A percentile compares a stretch with the other conserved stretches of the same genome.
Conservation (phyloP, 2,888 invertebrate genomes). For the Amphipyra berbera region DNA sequence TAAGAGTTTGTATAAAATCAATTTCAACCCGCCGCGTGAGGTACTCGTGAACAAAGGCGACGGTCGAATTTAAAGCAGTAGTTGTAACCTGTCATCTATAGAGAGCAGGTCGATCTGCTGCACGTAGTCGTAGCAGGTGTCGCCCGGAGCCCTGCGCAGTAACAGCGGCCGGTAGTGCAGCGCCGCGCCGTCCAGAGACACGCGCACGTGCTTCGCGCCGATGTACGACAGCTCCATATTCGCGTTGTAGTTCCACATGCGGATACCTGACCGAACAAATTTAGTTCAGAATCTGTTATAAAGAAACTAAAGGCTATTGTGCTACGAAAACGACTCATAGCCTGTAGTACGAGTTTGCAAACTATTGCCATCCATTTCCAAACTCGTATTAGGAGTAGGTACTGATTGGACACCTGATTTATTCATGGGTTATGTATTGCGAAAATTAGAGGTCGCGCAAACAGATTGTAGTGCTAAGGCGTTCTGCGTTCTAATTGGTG, state of each 20-base stretch:
- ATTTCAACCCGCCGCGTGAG: too few relatives aligned
- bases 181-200: slow-evolving; percentile 80
- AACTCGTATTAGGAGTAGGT: too few relatives aligned
- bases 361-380: too few relatives aligned
- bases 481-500: too few relatives aligned
- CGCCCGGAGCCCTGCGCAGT: slow-evolving; percentile 93
- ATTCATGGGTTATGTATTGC: too few relatives aligned
- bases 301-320: too few relatives aligned
- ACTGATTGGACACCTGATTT: too few relatives aligned
- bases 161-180: slow-evolving; percentile 76
- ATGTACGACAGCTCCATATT: slow-evolving; percentile 92
- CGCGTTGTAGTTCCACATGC: slow-evolving; percentile 95
- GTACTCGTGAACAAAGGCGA: background rate
- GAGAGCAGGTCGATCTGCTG: slow-evolving; percentile 90
- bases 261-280: slow-evolving; percentile 86
- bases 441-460: too few relatives aligned
- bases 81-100: slow-evolving; percentile 75
- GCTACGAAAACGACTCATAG: too few relatives aligned
- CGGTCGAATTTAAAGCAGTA: background rate
- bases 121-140: slow-evolving; percentile 93
- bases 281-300: background rate
- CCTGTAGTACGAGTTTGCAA: too few relatives aligned
- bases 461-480: too few relatives aligned
- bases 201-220: slow-evolving; percentile 88
- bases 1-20: too few relatives aligned